Evolutionary conservation across 1,140 invertebrate species (phyloP).

Genomic region (Cydia strobilella): DNA sequence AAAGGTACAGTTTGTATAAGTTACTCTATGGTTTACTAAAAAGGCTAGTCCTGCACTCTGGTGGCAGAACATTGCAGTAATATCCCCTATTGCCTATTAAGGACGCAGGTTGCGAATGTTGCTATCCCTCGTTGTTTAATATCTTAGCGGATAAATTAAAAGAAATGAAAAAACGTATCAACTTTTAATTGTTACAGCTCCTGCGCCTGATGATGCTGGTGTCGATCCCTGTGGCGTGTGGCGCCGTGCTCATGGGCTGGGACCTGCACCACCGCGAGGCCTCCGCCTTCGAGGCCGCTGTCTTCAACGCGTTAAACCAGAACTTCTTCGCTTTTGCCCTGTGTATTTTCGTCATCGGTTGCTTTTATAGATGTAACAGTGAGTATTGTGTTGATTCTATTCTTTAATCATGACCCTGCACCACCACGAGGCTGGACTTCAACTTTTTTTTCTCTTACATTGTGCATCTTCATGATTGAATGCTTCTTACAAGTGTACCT

Average conservation of each 20-base stretch:
- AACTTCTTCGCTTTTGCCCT: conserved; percentile 73
- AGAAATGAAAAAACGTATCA: conserved; percentile 37
- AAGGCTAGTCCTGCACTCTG: no score
- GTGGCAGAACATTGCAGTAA: no score
- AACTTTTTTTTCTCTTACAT: no score
- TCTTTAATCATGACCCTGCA: conserved; percentile 45
- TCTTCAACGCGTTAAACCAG: conserved; percentile 71
- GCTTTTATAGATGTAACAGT: conserved; percentile 70
- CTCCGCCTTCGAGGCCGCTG: conserved; percentile 63
- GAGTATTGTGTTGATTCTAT: conserved; percentile 45
- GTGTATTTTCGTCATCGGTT: conserved; percentile 69
- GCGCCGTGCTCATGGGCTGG: conserved; percentile 69
- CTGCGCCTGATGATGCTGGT: conserved; percentile 59
- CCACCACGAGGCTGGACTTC: neutral
- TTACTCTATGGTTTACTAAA: no score
- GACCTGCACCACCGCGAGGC: conserved; percentile 69
- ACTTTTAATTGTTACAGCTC: conserved; percentile 50
- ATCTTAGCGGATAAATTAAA: no score
- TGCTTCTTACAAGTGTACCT: neutral
- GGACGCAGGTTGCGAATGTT: no score
- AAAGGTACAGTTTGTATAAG: no score
- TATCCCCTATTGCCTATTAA: no score
- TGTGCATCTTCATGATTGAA: neutral
- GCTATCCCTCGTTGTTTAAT: no score
- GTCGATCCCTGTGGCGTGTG: conserved; percentile 61